Percentiles rank a stretch among this genome's conserved stretches.
These are phyloP conservation scores for Paragorgia papillata DNA, from an alignment of 92 coral and sea anemone genomes.

Conservation along the genomic window DNA sequence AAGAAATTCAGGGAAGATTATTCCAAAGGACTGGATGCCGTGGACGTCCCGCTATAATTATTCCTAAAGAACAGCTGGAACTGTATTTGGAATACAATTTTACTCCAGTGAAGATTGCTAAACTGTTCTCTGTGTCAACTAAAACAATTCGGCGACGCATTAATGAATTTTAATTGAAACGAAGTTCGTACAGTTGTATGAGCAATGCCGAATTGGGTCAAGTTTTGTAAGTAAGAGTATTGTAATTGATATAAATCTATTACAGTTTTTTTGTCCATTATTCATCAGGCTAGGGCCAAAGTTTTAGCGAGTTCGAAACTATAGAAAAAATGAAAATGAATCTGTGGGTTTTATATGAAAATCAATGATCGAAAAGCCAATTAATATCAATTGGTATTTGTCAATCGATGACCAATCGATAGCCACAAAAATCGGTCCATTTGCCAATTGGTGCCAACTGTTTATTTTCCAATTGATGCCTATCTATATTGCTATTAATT, in stretches of 20 bases:
- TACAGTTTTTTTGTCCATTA: background rate
- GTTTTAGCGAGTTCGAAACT: no score
- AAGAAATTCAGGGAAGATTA: constrained; percentile 37
- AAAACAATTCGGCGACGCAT: constrained; percentile 48
- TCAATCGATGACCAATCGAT: no score
- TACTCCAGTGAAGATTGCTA: constrained; percentile 33
- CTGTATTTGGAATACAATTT: constrained; percentile 64
- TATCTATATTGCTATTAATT: no score
- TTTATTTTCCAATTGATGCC: no score
- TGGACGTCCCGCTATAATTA: no score
- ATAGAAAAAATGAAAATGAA: no score
- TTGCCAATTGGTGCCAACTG: no score
- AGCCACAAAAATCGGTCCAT: no score
- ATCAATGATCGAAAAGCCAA: no score
- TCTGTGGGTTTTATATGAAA: no score
- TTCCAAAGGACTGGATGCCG: constrained; percentile 50
- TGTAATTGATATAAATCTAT: background rate
- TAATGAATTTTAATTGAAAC: constrained; percentile 33
- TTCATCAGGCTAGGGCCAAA: no score
- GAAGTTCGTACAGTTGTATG: constrained; percentile 9
- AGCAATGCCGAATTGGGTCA: constrained; percentile 16
- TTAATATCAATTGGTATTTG: no score
- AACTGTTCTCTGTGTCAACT: constrained; percentile 39
- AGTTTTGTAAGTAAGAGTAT: constrained; percentile 7
- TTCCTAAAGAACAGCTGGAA: constrained; percentile 61